phyloP scores from a whole-genome alignment of 2,888 invertebrate species.

The Acleris emargana region DNA sequence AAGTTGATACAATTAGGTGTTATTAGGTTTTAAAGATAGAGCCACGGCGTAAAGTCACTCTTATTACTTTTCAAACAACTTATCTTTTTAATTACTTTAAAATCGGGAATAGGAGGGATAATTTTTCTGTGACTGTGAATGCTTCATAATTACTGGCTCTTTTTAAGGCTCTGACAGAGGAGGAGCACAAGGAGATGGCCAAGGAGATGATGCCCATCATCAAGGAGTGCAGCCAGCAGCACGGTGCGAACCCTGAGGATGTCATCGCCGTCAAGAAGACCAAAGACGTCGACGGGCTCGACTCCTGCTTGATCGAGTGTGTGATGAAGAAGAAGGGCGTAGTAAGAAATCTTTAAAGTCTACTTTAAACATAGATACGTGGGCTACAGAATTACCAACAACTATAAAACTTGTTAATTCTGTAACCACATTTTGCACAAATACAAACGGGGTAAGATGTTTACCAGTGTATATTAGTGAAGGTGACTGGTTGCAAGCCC shows the following conservation, averaged over 20 bases:
- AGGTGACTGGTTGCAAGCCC: no score
- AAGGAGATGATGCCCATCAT: slow-evolving; percentile 19
- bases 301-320: slow-evolving; percentile 30
- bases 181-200: slow-evolving; percentile 23
- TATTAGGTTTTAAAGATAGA: neutral
- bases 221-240: slow-evolving; percentile 26
- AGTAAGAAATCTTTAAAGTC: slow-evolving; percentile 4
- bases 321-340: slow-evolving; percentile 25
- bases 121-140: neutral
- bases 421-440: no score
- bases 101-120: no score
- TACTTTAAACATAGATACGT: no score
- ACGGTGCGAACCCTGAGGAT: slow-evolving; percentile 21
- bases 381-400: no score
- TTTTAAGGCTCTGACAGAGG: slow-evolving; percentile 27
- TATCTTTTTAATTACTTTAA: no score
- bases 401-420: neutral
- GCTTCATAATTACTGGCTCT: neutral
- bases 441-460: no score
- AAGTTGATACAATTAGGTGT: slow-evolving; percentile 3
- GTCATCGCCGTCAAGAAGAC: slow-evolving; percentile 14
- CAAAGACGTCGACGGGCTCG: slow-evolving; percentile 19
- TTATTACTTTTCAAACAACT: no score
- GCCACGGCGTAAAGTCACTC: no score
- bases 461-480: no score